Evolutionary conservation across 2,113 vertebrate species (phyloP), one percentile per base, ranked within the genome.

Genomic region (Gorsachius goisagi): DNA sequence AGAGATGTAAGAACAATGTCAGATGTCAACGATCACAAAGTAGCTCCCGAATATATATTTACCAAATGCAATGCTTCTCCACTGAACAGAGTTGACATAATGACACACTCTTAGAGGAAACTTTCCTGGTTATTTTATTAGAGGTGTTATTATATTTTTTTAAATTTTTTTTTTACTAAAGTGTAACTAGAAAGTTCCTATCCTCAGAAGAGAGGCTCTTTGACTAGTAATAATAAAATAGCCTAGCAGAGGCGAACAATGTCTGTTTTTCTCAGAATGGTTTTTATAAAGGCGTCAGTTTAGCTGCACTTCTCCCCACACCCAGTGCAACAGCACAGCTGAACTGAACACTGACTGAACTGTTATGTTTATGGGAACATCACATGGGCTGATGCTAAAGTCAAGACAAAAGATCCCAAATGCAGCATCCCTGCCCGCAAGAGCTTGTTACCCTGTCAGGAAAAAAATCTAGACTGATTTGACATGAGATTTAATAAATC

Each of bases 1-100:
- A 95, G 89, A 97, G 90, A 96, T 95, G 68, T 83, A 89, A 96
- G 96, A 95, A 95, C 92, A 90, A 82, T 95, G 97, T 96, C 97
- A 97, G 96, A 97, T 97, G 97, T 97, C 97, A 97, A 97, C 81
- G 95, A 96, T 91, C 69, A 79, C 71, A 88, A 96, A 97, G 92
- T 93, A 97, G 88, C 83, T 97, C 91, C 91, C 89, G 60, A 95
- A 97, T 97, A 97, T 93, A 97, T 97, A 97, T 96, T 97, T 97
- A 96, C 94, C 2, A 56, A 97, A 93, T 95, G 87, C 93, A 94
- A 91, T 71, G 89, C 84, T 95, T 87, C 62, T 87, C 76, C 2
- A 1, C 85, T 85, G 93, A 95, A 81, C 93, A 93, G 81, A 94
- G 80, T 88, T 97, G 93, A 96, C 89, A 92, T 93, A 93, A 96